Base-by-base conservation (phyloP, 1,140 invertebrate genomes). In the Spodoptera frugiperda region DNA sequence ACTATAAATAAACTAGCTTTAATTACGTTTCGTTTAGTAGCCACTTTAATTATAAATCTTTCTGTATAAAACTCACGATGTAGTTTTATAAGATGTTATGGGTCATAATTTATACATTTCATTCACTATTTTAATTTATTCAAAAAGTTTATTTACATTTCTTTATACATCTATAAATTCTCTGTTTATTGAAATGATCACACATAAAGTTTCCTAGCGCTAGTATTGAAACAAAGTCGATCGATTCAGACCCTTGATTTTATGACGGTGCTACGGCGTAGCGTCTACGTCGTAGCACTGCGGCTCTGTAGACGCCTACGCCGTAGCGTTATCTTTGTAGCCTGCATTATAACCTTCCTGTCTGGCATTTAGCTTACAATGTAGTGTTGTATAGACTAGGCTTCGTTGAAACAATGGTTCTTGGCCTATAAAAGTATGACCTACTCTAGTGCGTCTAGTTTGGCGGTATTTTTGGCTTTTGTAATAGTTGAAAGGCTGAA, bases 181-280 rank as follows among this genome's bases (percentile, higher is more conserved):
- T 19, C 0, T 10, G 5, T 19, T 19, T 11, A 54, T 19, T 19
- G 5, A 19, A 54, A 54, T 54, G 2, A 19, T 54, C 19, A 54
- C 51, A 54, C 1, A 33, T 54, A 54, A 54, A 10, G 1, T 10
- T 19, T 54, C 3, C 15, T 4, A 9, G 9, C 30, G 3, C n/a
- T n/a, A 44, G n/a, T 17, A 61, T 61, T 39, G 30, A 39, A 44
- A 44, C 19, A 15, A 10, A 19, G 4, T 33, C 33, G 9, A 61
- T 61, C 57, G 57, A 61, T 61, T 61, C 57, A 61, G 57, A 61
- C 57, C 57, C n/a, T 30, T 15, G 15, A 10, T 53, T 51, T 25
- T 49, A 30, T 21, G 12, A 72, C 30, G 25, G 54, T n/a, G 54
- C 54, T 73, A 73, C 70, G 70, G 54, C 54, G 70, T 73, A 73